Evolutionary conservation across 2,888 invertebrate genomes (phyloP), one percentile per base, ranked within the genome.

Genomic region (Dugesia japonica): DNA sequence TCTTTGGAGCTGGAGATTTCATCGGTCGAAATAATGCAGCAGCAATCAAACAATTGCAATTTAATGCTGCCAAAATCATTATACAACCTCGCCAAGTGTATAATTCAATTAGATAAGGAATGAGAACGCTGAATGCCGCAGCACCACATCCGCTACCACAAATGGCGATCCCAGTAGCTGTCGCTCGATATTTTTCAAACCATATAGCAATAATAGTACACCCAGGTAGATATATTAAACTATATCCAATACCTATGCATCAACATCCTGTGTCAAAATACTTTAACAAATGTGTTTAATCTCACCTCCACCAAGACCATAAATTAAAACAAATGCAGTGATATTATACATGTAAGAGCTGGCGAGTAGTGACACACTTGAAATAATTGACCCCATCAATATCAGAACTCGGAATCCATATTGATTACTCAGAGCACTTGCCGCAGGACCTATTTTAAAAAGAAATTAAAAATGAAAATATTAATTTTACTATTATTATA

Each of bases 131-230:
- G 84, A 95, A 92, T 15, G 94, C 85, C 83, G 94, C 90, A 1
- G 94, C 94, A 74, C 97, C 97, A 73, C 95, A 88, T 7, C 97
- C 97, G 0, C 94, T 94, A 1, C 97, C 97, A 82, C 93, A 93
- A 0, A 93, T 93, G 0, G 93, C 93, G 79, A 94, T 90, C 23
- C 94, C 97, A 0, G 95, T 97, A 4, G 98, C 97, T 81, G 97
- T 88, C 42, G 95, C 92, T 76, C 97, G 88, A 81, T 89, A 89
- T 81, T 91, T 90, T 83, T 98, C 95, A 83, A 98, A 98, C 87
- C 97, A 98, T 81, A 91, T 91, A 0, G 94, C 94, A 38, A 98
- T 97, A 83, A 92, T 92, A 77, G 97, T 94, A 80, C 98, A 95
- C 76, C 97, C 95, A 0, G 98, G 97, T 78, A 98, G 87, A 84